Base-by-base conservation (phyloP, 2,113 vertebrate genomes). In the Sinocyclocheilus anshuiensis region DNA sequence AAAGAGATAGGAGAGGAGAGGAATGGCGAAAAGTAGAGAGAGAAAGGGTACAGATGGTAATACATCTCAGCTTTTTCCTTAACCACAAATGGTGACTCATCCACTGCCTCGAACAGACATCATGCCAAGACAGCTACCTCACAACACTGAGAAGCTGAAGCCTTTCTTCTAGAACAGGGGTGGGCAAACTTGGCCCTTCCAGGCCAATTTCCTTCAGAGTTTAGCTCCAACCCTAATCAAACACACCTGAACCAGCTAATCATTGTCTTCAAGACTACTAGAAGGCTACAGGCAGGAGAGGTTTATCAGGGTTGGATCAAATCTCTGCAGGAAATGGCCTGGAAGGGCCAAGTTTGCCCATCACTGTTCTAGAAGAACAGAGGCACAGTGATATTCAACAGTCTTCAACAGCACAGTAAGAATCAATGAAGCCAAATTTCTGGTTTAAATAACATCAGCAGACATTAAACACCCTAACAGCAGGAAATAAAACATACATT, bases 71-170 rank as follows among this genome's bases (percentile, higher is more conserved):
- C 33, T 65, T 72, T 72, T 55, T 57, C 55, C 61, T 80, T 85
- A 39, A 83, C 63, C 81, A 88, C 83, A 86, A 83, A 90, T 67
- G 74, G 88, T 90, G 87, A 88, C 72, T 88, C 87, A 90, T 84
- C 53, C 65, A 65, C 77, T 53, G 74, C 65, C 77, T 57, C 63
- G 8, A 57, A 78, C 48, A 57, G 15, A 67, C 67, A 75, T 55
- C 59, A 74, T 85, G 36, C 59, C 77, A 78, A 61, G 81, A 77
- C 45, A 59, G 11, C 42, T 67, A 69, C 67, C 48, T 83, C 81
- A 83, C 18, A 72, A 71, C 63, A 79, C 22, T 22, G 77, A 69
- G 36, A 39, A 69, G 72, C 53, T 53, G 16, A 22, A 77, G 42
- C 48, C 65, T 67, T 81, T 65, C 79, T 81, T 65, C 8, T 24